These are phyloP conservation scores for Ctenosaura bakeri DNA, from an alignment of 2,797 vertebrate species.

Conservation along the genomic window DNA sequence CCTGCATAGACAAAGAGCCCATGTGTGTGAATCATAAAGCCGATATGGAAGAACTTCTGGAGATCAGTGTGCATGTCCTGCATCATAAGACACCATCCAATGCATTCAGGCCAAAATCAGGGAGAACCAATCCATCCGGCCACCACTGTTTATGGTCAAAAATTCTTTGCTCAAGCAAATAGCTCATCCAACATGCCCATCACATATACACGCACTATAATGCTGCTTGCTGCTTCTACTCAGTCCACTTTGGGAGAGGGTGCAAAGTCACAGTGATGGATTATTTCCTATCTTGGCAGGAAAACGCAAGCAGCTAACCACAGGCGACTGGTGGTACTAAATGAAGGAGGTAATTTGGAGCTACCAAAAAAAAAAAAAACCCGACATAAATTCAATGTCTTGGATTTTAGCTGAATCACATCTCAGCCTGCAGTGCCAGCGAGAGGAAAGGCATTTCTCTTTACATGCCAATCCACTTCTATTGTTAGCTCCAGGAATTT, in stretches of 20 bases:
- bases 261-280: background rate
- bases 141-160: background rate
- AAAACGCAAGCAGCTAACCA: background rate
- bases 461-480: background rate
- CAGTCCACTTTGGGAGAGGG: background rate
- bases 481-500: accelerated
- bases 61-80: background rate
- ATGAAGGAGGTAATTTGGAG: background rate
- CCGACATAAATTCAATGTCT: background rate
- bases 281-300: background rate
- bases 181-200: too few relatives aligned
- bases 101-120: background rate
- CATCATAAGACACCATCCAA: background rate
- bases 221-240: background rate
- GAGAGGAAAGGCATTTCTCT: background rate
- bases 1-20: background rate
- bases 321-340: background rate
- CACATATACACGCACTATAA: background rate
- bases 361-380: background rate
- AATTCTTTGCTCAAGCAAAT: background rate
- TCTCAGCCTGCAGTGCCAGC: conserved; percentile 28
- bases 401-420: conserved; percentile 16
- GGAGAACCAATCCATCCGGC: background rate
- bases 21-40: background rate
- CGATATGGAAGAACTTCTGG: background rate